phyloP scores from a whole-genome alignment of 2,888 invertebrate genomes.

The Agrochola lota region DNA sequence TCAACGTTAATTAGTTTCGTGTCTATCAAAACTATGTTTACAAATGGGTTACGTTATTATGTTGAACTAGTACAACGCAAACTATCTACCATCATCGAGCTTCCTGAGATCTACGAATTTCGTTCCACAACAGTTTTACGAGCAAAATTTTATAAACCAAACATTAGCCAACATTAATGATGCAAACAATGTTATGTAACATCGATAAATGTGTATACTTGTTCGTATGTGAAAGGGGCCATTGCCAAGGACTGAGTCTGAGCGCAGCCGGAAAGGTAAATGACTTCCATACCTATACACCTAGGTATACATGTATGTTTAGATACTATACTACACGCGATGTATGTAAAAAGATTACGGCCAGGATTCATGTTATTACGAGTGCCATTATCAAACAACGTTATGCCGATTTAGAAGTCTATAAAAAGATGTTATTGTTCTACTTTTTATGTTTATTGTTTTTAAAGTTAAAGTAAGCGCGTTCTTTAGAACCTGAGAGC shows the following conservation, averaged over 20 bases:
- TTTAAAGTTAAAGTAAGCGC: slow-evolving; percentile 55
- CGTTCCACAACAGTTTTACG: slow-evolving; percentile 54
- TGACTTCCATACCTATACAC: slow-evolving; percentile 78
- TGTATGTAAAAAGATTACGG: slow-evolving; percentile 60
- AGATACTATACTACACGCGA: slow-evolving; percentile 57
- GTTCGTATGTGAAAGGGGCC: slow-evolving; percentile 85
- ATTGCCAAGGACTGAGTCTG: slow-evolving; percentile 85
- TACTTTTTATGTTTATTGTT: slow-evolving; percentile 68
- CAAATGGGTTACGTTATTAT: slow-evolving; percentile 4
- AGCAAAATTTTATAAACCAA: slow-evolving; percentile 64
- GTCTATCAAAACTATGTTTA: slow-evolving; percentile 22
- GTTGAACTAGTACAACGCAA: background rate
- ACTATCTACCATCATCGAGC: slow-evolving; percentile 14
- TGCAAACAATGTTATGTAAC: slow-evolving; percentile 82
- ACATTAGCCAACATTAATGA: slow-evolving; percentile 77
- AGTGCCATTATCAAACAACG: slow-evolving; percentile 54
- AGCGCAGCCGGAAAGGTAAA: slow-evolving; percentile 84
- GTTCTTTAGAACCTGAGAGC: slow-evolving; percentile 56
- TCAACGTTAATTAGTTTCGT: slow-evolving; percentile 30
- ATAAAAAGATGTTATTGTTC: slow-evolving; percentile 67
- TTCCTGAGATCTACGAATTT: slow-evolving; percentile 46
- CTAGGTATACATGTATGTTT: slow-evolving; percentile 60
- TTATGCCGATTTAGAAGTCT: slow-evolving; percentile 59
- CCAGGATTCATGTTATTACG: slow-evolving; percentile 54
- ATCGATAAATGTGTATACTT: slow-evolving; percentile 82